phyloP scores from a whole-genome alignment of 2,888 invertebrate species.

The Charanyca ferruginea region DNA sequence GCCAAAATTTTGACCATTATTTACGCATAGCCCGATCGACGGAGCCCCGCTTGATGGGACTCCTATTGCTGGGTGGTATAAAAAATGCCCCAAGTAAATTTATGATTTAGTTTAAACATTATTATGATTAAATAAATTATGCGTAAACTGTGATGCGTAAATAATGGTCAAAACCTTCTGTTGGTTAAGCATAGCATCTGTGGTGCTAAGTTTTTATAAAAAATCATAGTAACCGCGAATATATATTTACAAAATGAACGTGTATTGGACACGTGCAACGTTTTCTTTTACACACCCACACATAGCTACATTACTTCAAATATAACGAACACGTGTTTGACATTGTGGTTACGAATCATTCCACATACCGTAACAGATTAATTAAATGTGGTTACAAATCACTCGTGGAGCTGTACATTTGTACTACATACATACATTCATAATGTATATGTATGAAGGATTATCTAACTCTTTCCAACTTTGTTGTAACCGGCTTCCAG shows the following conservation, averaged over 20 bases:
- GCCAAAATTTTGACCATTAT: no score
- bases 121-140: no score
- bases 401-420: background rate
- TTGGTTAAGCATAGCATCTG: background rate
- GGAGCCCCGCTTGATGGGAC: no score
- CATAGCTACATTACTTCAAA: background rate
- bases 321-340: slow-evolving; percentile 2
- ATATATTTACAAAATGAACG: slow-evolving; percentile 10
- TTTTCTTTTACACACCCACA: background rate
- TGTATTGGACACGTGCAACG: slow-evolving; percentile 29
- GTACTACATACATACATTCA: background rate
- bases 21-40: no score
- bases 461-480: no score
- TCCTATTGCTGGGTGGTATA: no score
- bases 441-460: background rate
- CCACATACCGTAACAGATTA: slow-evolving; percentile 2
- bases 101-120: no score
- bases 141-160: no score
- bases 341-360: slow-evolving; percentile 11
- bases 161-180: no score
- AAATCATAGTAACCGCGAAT: slow-evolving; percentile 9
- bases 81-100: no score
- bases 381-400: slow-evolving; percentile 19
- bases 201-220: no score
- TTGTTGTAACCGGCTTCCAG: no score